Evolutionary conservation across 2,113 vertebrate genomes (phyloP).

Genomic region (Cheirogaleus medius): DNA sequence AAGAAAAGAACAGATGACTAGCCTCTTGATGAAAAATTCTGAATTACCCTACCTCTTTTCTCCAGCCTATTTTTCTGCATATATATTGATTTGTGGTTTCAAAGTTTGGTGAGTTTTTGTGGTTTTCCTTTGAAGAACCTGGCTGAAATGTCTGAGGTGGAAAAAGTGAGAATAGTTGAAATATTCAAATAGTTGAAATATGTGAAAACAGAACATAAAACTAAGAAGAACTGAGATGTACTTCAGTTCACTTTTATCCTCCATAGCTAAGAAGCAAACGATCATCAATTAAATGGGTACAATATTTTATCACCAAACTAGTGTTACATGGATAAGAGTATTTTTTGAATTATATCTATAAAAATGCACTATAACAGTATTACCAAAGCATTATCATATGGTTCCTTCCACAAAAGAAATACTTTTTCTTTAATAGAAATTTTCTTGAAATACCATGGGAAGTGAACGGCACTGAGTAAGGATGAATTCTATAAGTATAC

Average conservation of each 20-base stretch:
- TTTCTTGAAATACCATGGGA: not conserved
- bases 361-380: not conserved
- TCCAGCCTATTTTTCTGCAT: not conserved
- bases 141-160: not conserved
- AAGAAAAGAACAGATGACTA: not conserved
- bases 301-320: not conserved
- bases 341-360: not conserved
- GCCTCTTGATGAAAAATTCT: not conserved
- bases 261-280: not conserved
- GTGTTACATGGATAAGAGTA: not conserved
- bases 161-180: not conserved
- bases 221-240: not conserved
- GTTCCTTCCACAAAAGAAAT: not conserved
- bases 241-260: not conserved
- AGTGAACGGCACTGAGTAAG: not conserved
- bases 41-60: not conserved
- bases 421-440: not conserved
- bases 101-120: not conserved
- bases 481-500: not conserved
- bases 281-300: not conserved
- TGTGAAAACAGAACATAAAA: slow-evolving; percentile 35
- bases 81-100: not conserved
- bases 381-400: slow-evolving; percentile 6
- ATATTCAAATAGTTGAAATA: not conserved
- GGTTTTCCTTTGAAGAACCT: slow-evolving; percentile 14